Base-by-base conservation (phyloP, 2,113 vertebrate species). In the Tyrannus savana region DNA sequence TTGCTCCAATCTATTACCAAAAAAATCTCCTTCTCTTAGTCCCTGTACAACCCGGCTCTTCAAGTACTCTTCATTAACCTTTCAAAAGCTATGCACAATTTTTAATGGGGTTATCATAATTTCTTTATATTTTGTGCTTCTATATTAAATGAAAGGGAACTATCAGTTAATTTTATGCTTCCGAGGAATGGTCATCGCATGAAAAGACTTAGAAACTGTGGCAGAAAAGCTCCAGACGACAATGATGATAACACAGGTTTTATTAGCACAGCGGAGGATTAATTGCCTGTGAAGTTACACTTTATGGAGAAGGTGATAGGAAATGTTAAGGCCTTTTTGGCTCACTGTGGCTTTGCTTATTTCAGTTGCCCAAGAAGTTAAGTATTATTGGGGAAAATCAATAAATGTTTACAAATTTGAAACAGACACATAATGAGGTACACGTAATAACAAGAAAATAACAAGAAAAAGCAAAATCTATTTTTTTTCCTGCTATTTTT, bases 371-470 rank as follows among this genome's bases (percentile, higher is more conserved):
- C 80, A 93, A n/a, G 9, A 83, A 81, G 11, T 44, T 58, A 53
- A 10, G 9, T 79, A 31, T 68, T 88, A 28, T 60, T 87, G 71
- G 17, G 35, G 53, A 92, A 87, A 88, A 86, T 42, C 4, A 92
- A 30, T 52, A 44, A 64, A 80, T 59, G 30, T 75, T 77, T 84
- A 92, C n/a, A 74, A 28, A 89, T 93, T 78, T 89, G 44, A 66
- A 93, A 89, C 11, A 74, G 89, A 87, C 35, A 87, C 3, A 1
- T 50, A 80, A 13, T 7, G 9, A 95, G 75, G 95, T 5, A 53
- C 22, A 68, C 59, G 13, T 50, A 66, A 80, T 94, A 91, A 60
- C 41, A 72, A 94, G 39, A 95, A 93, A 66, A 80, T 95, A 91
- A 60, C 41, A 72, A 93, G 46, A 95, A 93, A 95, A 83, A 73